phyloP scores from a whole-genome alignment of 2,888 invertebrate genomes.

The Athetis lepigone region DNA sequence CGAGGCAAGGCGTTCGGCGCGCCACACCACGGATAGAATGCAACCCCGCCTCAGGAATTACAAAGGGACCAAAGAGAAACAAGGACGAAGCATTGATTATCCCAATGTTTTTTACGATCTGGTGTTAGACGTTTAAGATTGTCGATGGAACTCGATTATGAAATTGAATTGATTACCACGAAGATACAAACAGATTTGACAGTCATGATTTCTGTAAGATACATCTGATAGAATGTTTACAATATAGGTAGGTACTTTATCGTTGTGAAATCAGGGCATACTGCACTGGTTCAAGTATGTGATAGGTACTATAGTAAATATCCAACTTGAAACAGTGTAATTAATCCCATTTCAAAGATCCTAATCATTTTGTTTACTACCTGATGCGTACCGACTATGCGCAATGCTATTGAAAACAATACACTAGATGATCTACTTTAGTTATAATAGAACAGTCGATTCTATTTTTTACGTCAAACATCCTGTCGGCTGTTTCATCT shows the following conservation, averaged over 20 bases:
- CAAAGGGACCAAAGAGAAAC: conserved; percentile 83
- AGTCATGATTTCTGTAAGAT: conserved; percentile 3
- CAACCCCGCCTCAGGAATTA: conserved; percentile 83
- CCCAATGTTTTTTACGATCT: conserved; percentile 72
- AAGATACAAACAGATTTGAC: conserved; percentile 11
- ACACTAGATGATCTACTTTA: conserved; percentile 27
- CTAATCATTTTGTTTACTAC: conserved; percentile 28
- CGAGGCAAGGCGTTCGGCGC: conserved; percentile 65
- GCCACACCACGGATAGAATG: conserved; percentile 79
- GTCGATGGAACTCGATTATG: conserved; percentile 59
- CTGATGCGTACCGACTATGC: conserved; percentile 3
- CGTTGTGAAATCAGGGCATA: conserved; percentile 16
- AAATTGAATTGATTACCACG: conserved; percentile 29
- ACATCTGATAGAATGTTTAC: conserved; percentile 6
- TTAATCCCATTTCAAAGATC: conserved; percentile 34
- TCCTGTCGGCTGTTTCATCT: conserved; percentile 70
- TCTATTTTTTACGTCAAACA: conserved; percentile 71
- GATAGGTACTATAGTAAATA: conserved; percentile 24
- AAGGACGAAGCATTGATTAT: conserved; percentile 83
- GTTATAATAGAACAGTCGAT: conserved; percentile 45
- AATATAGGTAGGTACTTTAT: background rate
- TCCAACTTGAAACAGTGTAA: conserved; percentile 33
- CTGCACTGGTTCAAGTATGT: background rate
- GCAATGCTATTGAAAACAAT: conserved; percentile 37
- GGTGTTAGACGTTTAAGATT: conserved; percentile 63